A percentile compares a stretch with the other conserved stretches of the same genome.
Conservation (phyloP, 2,113 vertebrate genomes). For the Parus major region DNA sequence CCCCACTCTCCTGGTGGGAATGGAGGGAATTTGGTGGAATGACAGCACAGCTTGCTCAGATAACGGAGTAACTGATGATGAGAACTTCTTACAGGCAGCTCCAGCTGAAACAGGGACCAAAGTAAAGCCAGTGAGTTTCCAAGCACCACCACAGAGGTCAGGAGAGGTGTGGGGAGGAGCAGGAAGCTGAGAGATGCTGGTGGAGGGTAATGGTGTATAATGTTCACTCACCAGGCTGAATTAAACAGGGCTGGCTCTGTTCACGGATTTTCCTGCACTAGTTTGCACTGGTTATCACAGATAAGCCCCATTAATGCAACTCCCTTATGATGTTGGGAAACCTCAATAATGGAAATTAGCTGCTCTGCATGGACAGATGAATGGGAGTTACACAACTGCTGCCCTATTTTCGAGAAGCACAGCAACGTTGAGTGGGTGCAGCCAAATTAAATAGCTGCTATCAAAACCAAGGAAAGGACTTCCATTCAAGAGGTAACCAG, state of each 20-base stretch:
- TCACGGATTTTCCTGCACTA: not conserved
- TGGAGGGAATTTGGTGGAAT: not conserved
- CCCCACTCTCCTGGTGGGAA: not conserved
- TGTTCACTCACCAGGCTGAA: not conserved
- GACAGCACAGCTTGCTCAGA: not conserved
- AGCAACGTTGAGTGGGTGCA: not conserved
- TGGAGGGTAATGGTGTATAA: not conserved
- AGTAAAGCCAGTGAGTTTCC: not conserved
- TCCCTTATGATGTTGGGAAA: conserved; percentile 30
- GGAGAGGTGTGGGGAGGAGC: not conserved
- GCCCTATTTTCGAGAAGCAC: not conserved
- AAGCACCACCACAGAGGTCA: rapidly evolving
- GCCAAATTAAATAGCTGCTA: conserved; percentile 14
- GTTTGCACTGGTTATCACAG: conserved; percentile 55
- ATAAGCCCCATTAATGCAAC: conserved; percentile 39
- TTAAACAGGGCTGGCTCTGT: not conserved
- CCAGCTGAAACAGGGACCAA: not conserved
- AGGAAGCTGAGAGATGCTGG: not conserved
- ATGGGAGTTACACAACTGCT: not conserved
- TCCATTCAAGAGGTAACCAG: not conserved
- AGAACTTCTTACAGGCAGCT: not conserved
- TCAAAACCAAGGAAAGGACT: conserved; percentile 29
- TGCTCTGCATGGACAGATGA: conserved; percentile 11
- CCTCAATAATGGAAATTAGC: conserved; percentile 41
- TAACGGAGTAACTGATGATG: not conserved